Evolutionary conservation across 2,888 invertebrate species (phyloP), one percentile per base, ranked within the genome.

Genomic region (Acanthosepion pharaonis): DNA sequence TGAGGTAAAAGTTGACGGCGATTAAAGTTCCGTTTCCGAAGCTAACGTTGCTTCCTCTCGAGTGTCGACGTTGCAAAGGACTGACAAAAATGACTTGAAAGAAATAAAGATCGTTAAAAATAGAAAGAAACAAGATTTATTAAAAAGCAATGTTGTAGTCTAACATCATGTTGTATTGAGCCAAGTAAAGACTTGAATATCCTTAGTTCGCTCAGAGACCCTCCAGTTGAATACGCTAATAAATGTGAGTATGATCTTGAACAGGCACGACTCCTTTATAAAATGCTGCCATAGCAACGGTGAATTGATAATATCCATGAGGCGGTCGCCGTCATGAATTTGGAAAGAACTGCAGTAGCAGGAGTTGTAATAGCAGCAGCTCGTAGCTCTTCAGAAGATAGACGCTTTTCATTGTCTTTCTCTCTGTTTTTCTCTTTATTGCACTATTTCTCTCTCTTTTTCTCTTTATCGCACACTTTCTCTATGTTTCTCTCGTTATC

Each of bases 301-400:
- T n/a, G 78, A n/a, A 78, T 33, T n/a, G 78, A 78, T 78, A n/a
- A 78, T 78, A n/a, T 78, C 78, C 78, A n/a, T 78, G 78, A 78
- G 78, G 78, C 78, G 78, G 78, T 78, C 78, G 78, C 15, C 78
- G 78, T 78, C 78, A n/a, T 18, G n/a, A 78, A n/a, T 33, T 78
- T 78, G n/a, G n/a, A 78, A 78, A 78, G 78, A 78, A 23, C 78
- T 78, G 78, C 78, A 78, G 78, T 78, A 78, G 78, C 78, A 78
- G 78, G n/a, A 78, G 78, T n/a, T 78, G 78, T 78, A 78, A n/a
- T n/a, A 78, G 78, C 78, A 78, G 78, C 78, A 78, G 78, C 78
- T 78, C 11, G 78, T 9, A 78, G 78, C n/a, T 78, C 78, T 78
- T 78, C n/a, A 78, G n/a, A 11, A 78, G 18, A n/a, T 78, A 78